Evolutionary conservation across 2,888 invertebrate species (phyloP), one percentile per base, ranked within the genome.

Genomic region (Andrena flavipes): DNA sequence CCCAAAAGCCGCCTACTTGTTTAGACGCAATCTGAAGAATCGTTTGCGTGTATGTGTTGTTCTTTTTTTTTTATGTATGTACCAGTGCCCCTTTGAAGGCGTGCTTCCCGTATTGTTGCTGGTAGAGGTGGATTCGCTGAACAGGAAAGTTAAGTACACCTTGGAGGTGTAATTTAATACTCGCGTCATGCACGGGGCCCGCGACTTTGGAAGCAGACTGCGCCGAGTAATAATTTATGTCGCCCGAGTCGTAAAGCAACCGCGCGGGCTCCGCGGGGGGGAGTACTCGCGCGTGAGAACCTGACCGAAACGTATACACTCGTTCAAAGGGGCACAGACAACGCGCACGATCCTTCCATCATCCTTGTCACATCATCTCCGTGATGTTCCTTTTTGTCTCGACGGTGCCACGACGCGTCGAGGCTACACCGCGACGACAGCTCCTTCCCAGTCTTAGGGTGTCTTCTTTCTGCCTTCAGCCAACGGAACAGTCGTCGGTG

Each of bases 401-500:
- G 10, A 59, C 62, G 26, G 10, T 59, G n/a, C 60, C 6, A 48
- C 20, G 26, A 23, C 26, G 13, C 42, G 48, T 48, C 30, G n/a
- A 62, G 23, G 30, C 2, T 29, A 5, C 10, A 7, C 20, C 13
- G 0, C 8, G 20, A 6, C 10, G 8, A 51, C 2, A 0, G 29
- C n/a, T 30, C 13, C 16, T 33, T 54, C 20, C 5, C 0, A 2
- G 49, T 35, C n/a, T 70, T 77, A 54, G 82, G 10, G 7, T 20
- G 2, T 42, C 1, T 62, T 62, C 35, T 79, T 81, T 82, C 30
- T 78, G 71, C 59, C 72, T 72, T 26, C 79, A 86, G 84, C 69
- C 87, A 49, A 85, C 80, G 54, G 88, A 89, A 56, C 85, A 86
- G 64, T 72, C 86, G 68, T 74, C 87, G 6, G 86, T 80, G 35